Evolutionary conservation across 2,888 invertebrate genomes (phyloP), one percentile per base, ranked within the genome.

Genomic region (Brachyptera risi): DNA sequence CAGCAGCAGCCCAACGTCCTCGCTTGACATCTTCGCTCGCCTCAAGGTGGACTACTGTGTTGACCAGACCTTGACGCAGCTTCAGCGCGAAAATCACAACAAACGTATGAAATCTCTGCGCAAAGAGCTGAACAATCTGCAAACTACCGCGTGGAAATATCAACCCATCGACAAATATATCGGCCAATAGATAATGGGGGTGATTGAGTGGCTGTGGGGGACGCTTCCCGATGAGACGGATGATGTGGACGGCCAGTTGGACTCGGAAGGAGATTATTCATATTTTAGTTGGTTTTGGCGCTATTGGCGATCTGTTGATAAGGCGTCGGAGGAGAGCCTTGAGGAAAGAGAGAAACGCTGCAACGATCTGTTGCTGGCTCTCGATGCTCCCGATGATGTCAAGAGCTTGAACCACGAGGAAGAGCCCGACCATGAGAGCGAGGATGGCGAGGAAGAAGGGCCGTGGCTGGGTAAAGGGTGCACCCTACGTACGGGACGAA

Each of bases 141-240:
- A 86, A 71, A 82, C 84, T 58, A 90, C 90, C 0, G 87, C 89
- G 71, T 91, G 91, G 91, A 85, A 87, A 74, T 90, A 87, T 76
- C 85, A 87, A 57, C 76, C 82, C 40, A 80, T 83, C 68, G 88
- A 89, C 65, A 86, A 84, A 73, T 85, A 81, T 61, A 81, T 83
- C 72, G 81, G 82, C 21, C 84, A 84, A 70, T 69, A 63, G 64
- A 31, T 11, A 31, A 31, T 31, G 31, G 31, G 31, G 7, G 31
- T 7, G 7, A 31, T 31, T 31, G 11, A 31, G 7, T 31, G 31
- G 31, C 5, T 31, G 5, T 31, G 31, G 31, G 11, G 31, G 7
- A 31, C n/a, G n/a, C n/a, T n/a, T n/a, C n/a, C n/a, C n/a, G n/a
- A n/a, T n/a, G n/a, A n/a, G n/a, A 5, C 42, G 2, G 19, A 40